These are phyloP conservation scores for Geodia barretti DNA, from an alignment of 37 sponge, comb jelly and placozoan genomes.

Conservation along the genomic window DNA sequence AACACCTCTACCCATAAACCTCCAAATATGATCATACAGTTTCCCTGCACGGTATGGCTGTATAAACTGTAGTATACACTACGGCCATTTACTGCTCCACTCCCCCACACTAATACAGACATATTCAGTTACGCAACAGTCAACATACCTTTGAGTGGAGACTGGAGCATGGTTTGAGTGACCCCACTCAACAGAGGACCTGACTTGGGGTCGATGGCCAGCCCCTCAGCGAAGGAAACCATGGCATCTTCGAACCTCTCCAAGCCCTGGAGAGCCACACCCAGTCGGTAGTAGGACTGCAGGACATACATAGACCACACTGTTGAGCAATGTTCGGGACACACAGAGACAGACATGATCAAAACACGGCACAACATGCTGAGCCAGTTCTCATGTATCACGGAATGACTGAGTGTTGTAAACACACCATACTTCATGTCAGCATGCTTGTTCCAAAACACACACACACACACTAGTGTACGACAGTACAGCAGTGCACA, in stretches of 20 bases:
- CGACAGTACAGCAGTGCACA: too few relatives aligned
- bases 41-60: too few relatives aligned
- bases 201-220: constrained; percentile 79
- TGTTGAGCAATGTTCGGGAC: constrained; percentile 3
- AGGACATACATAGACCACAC: constrained; percentile 8
- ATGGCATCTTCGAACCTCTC: constrained; percentile 74
- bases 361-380: too few relatives aligned
- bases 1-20: neutral
- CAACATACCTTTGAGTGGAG: constrained; percentile 72
- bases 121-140: neutral
- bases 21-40: too few relatives aligned
- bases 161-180: constrained; percentile 75
- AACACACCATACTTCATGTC: too few relatives aligned
- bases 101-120: neutral
- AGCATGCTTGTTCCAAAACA: too few relatives aligned
- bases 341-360: constrained; percentile 15
- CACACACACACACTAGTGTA: too few relatives aligned
- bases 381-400: too few relatives aligned
- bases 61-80: too few relatives aligned
- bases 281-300: constrained; percentile 89
- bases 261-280: constrained; percentile 80
- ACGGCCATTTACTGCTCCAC: too few relatives aligned
- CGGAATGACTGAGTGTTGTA: too few relatives aligned
- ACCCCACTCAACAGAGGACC: constrained; percentile 68
- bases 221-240: constrained; percentile 81